These are phyloP conservation scores for Threskiornis aethiopicus DNA, from an alignment of 2,797 vertebrate genomes.

Conservation along the genomic window DNA sequence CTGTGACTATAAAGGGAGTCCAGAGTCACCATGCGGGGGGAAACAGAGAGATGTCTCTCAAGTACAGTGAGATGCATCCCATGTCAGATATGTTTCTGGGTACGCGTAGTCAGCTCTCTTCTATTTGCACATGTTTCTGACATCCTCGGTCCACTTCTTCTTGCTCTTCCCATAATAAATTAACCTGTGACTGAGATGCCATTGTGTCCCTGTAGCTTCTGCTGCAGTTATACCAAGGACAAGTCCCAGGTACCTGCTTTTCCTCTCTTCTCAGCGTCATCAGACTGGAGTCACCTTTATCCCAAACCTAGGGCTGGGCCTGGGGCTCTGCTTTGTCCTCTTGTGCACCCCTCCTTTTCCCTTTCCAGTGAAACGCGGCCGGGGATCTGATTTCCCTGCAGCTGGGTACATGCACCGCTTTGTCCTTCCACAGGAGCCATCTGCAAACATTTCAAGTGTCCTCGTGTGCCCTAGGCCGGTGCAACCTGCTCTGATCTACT, in stretches of 20 bases:
- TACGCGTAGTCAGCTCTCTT: background rate
- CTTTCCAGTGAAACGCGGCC: background rate
- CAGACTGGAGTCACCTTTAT: background rate
- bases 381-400: background rate
- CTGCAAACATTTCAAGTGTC: background rate
- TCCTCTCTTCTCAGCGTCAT: background rate
- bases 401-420: background rate
- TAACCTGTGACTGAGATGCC: background rate
- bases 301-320: background rate
- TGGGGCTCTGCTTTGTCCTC: background rate
- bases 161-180: background rate
- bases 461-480: background rate
- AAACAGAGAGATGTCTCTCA: background rate
- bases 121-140: background rate
- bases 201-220: background rate
- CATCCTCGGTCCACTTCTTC: background rate
- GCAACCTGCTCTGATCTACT: background rate
- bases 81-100: background rate
- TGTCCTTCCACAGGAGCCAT: background rate
- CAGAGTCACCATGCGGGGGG: background rate
- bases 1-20: constrained; percentile 3
- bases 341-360: background rate
- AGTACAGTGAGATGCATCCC: background rate
- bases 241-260: background rate
- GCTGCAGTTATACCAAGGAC: background rate